These are phyloP conservation scores for Cotesia congregata DNA, from an alignment of 2,888 invertebrate species.

Conservation along the genomic window DNA sequence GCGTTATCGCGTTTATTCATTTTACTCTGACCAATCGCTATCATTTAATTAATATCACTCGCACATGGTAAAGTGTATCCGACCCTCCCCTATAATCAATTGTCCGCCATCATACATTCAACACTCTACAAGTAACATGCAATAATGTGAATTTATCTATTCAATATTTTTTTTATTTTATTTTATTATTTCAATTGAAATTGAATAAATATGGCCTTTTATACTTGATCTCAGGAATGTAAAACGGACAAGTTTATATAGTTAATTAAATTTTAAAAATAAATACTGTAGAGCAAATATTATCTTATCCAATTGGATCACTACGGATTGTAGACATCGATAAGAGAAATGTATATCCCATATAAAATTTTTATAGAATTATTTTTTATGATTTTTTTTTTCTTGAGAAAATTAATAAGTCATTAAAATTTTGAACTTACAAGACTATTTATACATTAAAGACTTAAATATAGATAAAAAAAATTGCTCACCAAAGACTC, in stretches of 20 bases:
- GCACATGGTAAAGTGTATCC: background rate
- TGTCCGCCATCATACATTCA: background rate
- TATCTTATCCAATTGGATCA: background rate
- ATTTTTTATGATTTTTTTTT: no score
- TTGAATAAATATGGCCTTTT: no score
- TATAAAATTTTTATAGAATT: no score
- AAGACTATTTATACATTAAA: no score
- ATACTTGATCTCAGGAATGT: background rate
- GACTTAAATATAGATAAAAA: background rate
- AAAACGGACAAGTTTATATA: background rate
- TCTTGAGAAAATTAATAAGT: no score
- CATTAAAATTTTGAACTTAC: no score
- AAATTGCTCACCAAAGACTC: slow-evolving; percentile 66
- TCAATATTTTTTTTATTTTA: no score
- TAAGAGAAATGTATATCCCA: slow-evolving; percentile 18
- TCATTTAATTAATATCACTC: background rate
- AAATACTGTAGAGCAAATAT: background rate
- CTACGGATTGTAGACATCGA: slow-evolving; percentile 18
- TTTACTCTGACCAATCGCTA: slow-evolving; percentile 14
- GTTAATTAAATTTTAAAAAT: background rate
- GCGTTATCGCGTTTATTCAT: background rate
- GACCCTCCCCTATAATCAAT: background rate
- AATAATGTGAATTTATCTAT: background rate
- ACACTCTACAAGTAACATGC: background rate
- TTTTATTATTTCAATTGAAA: no score